Evolutionary conservation across 2,888 invertebrate genomes (phyloP).

Genomic region (Meghimatium bilineatum): DNA sequence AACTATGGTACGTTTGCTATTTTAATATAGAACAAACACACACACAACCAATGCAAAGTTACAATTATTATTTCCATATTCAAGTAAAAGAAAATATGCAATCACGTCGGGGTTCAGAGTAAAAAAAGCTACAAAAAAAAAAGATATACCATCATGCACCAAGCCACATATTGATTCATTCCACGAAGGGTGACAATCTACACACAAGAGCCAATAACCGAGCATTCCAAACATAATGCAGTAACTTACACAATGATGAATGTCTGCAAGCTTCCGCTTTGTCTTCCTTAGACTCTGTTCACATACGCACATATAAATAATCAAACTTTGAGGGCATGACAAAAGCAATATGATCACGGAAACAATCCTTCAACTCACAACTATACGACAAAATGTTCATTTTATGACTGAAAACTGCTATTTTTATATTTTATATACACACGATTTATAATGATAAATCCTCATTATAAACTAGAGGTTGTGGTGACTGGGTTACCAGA

Average conservation of each 20-base stretch:
- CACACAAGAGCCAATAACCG: neutral
- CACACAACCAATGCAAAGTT: neutral
- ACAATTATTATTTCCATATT: neutral
- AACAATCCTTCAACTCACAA: too few species aligned
- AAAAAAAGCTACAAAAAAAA: neutral
- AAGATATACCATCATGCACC: neutral
- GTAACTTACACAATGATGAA: constrained; percentile 31
- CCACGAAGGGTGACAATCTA: neutral
- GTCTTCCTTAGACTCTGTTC: constrained; percentile 35
- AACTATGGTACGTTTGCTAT: neutral
- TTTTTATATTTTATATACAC: too few species aligned
- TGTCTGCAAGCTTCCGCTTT: constrained; percentile 6
- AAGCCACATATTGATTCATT: constrained; percentile 12
- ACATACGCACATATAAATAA: constrained; percentile 6
- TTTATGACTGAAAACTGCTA: too few species aligned
- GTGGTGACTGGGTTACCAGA: too few species aligned
- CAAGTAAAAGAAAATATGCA: too few species aligned
- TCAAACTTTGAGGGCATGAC: neutral
- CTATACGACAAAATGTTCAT: too few species aligned
- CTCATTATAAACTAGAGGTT: too few species aligned
- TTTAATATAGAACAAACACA: neutral
- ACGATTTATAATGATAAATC: too few species aligned
- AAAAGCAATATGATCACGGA: neutral
- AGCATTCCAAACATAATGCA: neutral
- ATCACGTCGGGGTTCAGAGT: neutral